Base-by-base conservation (phyloP, 2,797 vertebrate species). In the Momotus momota region DNA sequence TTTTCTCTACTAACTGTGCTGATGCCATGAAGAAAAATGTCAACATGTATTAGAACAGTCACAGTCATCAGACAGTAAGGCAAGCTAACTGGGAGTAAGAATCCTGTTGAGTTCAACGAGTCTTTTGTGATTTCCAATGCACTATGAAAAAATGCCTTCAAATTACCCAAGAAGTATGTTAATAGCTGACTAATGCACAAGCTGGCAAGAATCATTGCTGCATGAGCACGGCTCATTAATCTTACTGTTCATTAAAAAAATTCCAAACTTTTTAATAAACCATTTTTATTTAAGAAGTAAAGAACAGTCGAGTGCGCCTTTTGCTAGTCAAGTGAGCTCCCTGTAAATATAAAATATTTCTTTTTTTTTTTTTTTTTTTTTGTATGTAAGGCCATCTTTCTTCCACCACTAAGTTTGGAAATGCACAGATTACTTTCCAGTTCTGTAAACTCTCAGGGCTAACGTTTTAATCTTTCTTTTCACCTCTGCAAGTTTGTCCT, bases 171-270 rank as follows among this genome's bases (percentile, higher is more conserved):
- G 91, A 95, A 95, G 85, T 93, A 91, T 96, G 87, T 94, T 94
- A 96, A 95, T 96, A 96, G 94, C 95, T 96, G 95, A 96, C 96
- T 96, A 97, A 96, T 95, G 95, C 91, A 96, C 89, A 81, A 48
- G 85, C 91, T 96, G 95, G 94, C 96, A 96, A 91, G 91, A 90
- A n/a, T 94, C 89, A 21, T 2, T 94, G 87, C 91, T 95, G 80
- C 83, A 75, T 69, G 80, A 86, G 82, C 83, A 94, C 2, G 85
- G 94, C 62, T 94, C 95, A 94, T 96, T 97, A 94, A 96, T 96
- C 95, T 95, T 88, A 38, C 77, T 3, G 1, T 90, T 95, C 93
- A 83, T 93, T 95, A 26, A 92, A 91, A 84, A 86, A 77, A 82
- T 19, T 41, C 91, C 82, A 55, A 91, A 60, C 74, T 90, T 94